Base-by-base conservation (phyloP, 2,888 invertebrate genomes). In the Nomada ferruginata region DNA sequence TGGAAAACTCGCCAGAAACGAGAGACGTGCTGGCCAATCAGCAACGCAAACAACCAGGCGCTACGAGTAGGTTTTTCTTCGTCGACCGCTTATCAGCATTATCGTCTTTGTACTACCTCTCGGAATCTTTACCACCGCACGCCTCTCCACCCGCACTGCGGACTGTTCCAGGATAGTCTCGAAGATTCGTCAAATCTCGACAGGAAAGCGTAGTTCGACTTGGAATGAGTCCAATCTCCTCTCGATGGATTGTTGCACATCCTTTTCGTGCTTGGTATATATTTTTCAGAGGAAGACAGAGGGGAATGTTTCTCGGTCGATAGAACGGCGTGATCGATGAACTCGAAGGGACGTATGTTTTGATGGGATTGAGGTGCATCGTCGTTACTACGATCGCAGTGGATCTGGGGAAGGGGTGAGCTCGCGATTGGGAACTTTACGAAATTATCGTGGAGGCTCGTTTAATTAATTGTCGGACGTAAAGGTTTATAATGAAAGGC, bases 111-210 rank as follows among this genome's bases (percentile, higher is more conserved):
- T 29, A 0, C 57, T 10, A 52, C 44, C 47, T 23, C 59, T 36
- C 20, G 29, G 20, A 18, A 55, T 70, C 23, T 26, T 20, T 20
- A 26, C 20, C 11, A 47, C 26, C 20, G 18, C 20, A 1, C 7
- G 4, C 10, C 18, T 15, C 26, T 42, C 23, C 18, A 76, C 79
- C 85, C 81, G 89, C 89, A 91, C 74, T 90, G 90, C 88, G 87
- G 87, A 83, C 85, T 79, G 75, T 85, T 83, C 69, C 76, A 64
- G 64, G 76, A 42, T 84, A 89, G 89, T 85, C 89, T 85, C 63
- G 84, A 71, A 87, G 87, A 91, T 90, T 88, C 89, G 90, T 91
- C 91, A 90, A 90, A 90, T 84, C 85, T 81, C 79, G 10, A 42
- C 57, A 53, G 63, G 59, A 83, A 60, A 44, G 47, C 65, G 55